Evolutionary conservation across 1,140 invertebrate species (phyloP).

Genomic region (Saxidomus purpurata): DNA sequence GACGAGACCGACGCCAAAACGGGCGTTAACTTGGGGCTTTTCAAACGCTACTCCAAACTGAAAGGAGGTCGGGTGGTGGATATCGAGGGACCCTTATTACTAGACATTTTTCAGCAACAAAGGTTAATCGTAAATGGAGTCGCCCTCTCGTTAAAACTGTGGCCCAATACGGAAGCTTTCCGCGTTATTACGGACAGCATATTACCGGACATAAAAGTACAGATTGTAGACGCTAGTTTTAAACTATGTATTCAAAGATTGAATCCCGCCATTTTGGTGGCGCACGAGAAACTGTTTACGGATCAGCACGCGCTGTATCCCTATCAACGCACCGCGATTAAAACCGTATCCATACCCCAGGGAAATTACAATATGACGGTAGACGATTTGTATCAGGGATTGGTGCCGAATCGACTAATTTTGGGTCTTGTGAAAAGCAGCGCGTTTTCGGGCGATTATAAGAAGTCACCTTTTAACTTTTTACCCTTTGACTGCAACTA

Average conservation of each 20-base stretch:
- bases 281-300: constrained; percentile 19
- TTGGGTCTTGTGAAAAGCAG: constrained; percentile 41
- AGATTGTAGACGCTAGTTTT: not conserved
- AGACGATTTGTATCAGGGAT: constrained; percentile 58
- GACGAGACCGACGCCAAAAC: constrained; percentile 20
- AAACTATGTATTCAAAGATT: constrained; percentile 27
- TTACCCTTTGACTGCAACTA: constrained; percentile 52
- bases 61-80: constrained; percentile 45
- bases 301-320: constrained; percentile 7
- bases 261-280: constrained; percentile 44
- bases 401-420: constrained; percentile 50
- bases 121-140: constrained; percentile 11
- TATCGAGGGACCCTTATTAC: constrained; percentile 49
- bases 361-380: constrained; percentile 49
- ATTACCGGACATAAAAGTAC: not conserved
- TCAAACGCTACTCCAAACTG: not conserved
- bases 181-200: not conserved
- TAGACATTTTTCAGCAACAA: constrained; percentile 32
- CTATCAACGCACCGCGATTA: constrained; percentile 25
- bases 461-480: not conserved
- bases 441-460: constrained; percentile 18
- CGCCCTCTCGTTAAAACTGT: not conserved
- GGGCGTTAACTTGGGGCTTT: constrained; percentile 22
- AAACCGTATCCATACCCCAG: constrained; percentile 48
- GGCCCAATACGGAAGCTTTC: not conserved